Conservation (phyloP, 2,888 invertebrate species). For the Andrena flavipes region DNA sequence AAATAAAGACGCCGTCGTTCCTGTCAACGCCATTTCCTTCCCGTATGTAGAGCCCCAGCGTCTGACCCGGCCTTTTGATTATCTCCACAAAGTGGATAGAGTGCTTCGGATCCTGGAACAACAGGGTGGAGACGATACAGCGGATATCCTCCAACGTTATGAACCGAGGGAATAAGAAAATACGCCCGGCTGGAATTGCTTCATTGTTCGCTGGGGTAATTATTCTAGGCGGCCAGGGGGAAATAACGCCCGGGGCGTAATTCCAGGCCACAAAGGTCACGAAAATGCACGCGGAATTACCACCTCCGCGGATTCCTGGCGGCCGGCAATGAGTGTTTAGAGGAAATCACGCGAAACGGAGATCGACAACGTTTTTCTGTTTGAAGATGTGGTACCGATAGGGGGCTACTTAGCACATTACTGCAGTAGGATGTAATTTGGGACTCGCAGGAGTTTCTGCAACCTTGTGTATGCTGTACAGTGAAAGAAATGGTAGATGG, state of each 20-base stretch:
- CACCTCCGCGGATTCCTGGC: not conserved
- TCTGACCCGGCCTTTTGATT: slow-evolving; percentile 99
- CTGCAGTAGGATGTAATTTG: not conserved
- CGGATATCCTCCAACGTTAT: slow-evolving; percentile 15
- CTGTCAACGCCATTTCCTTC: slow-evolving; percentile 99
- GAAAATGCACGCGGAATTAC: not conserved
- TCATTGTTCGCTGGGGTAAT: slow-evolving; percentile 48
- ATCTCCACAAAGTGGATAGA: slow-evolving; percentile 97
- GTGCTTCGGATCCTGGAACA: slow-evolving; percentile 89
- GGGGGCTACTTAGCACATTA: not conserved
- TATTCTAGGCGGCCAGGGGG: slow-evolving; percentile 10
- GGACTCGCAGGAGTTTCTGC: not conserved
- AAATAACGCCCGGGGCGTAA: slow-evolving; percentile 6
- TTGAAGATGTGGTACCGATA: not conserved
- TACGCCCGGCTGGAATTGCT: slow-evolving; percentile 30
- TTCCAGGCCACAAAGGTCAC: not conserved
- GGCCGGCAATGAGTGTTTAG: not conserved
- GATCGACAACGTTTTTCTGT: not conserved
- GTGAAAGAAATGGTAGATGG: not conserved
- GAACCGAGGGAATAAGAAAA: slow-evolving; percentile 23
- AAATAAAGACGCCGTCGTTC: slow-evolving; percentile 98
- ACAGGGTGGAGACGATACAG: slow-evolving; percentile 25
- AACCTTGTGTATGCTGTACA: not conserved
- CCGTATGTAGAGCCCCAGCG: slow-evolving; percentile 98
- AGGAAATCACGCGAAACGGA: not conserved